Evolutionary conservation across 2,888 invertebrate genomes (phyloP), one percentile per base, ranked within the genome.

Genomic region (Agriopis leucophaearia): DNA sequence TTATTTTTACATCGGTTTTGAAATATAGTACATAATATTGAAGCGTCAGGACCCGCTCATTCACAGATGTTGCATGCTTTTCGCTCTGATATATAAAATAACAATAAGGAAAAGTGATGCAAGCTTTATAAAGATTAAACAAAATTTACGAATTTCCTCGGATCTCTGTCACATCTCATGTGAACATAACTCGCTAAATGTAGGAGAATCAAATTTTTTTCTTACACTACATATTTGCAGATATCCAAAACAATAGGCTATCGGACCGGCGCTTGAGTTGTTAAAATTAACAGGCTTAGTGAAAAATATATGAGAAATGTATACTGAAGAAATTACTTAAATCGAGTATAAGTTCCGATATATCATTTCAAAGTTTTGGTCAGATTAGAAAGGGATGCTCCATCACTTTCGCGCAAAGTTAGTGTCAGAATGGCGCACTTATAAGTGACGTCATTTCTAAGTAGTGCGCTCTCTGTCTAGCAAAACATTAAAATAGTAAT

Each of bases 31-130:
- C 55, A 71, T 40, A 63, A 55, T 62, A 27, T 55, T 56, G 36
- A 71, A 74, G 77, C 74, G 76, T 74, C 76, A 73, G 75, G 74
- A 78, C 74, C 74, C 73, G 73, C 75, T 73, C 66, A 55, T 69
- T 70, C 71, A 48, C 44, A 69, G 80, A 61, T 81, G 80, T 76
- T 73, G 9, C 66, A 60, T 77, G 64, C 79, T 76, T 77, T 72
- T 73, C 81, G 76, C 75, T 80, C 81, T 69, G 76, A 79, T 74
- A 83, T 66, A 80, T 78, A 80, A 75, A 79, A 79, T 78, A 78
- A 80, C 73, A 72, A 78, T 77, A 81, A 78, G 73, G 76, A 80
- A 77, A 78, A 78, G 75, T 79, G 82, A 82, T 75, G 81, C 77
- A 83, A 83, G 84, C 84, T 69, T 74, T 74, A 27, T 61, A 71